These are phyloP conservation scores for Papilio demoleus DNA, from an alignment of 2,888 invertebrate species.

Conservation along the genomic window DNA sequence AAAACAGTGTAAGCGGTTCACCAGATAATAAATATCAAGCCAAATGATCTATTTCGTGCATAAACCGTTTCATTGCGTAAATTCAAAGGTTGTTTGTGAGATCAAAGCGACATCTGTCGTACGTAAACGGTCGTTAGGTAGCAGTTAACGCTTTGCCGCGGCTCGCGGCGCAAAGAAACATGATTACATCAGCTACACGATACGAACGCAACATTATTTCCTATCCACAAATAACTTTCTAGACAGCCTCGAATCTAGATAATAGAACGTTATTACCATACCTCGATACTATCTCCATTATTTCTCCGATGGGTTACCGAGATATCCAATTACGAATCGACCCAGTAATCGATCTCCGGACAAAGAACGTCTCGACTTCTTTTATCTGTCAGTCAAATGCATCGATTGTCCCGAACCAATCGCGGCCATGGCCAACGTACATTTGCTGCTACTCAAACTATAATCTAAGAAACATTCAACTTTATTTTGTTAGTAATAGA, in stretches of 20 bases:
- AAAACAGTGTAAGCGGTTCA: background rate
- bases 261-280: conserved; percentile 34
- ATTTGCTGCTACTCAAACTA: background rate
- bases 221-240: conserved; percentile 36
- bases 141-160: conserved; percentile 10
- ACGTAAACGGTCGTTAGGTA: background rate
- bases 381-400: conserved; percentile 76
- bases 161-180: conserved; percentile 7
- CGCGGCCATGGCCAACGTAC: conserved; percentile 38
- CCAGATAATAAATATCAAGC: background rate
- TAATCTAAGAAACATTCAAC: background rate
- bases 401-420: conserved; percentile 68
- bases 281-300: conserved; percentile 42
- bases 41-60: background rate
- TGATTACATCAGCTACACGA: conserved; percentile 11
- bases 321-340: conserved; percentile 66
- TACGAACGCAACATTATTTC: conserved; percentile 15
- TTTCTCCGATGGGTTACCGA: conserved; percentile 49
- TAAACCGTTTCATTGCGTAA: conserved; percentile 7
- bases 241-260: conserved; percentile 36
- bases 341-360: conserved; percentile 68
- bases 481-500: background rate
- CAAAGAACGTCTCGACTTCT: conserved; percentile 70
- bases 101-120: conserved; percentile 10
- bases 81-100: background rate